Evolutionary conservation across 2,888 invertebrate genomes (phyloP), one percentile per base, ranked within the genome.

Genomic region (Pyrocoelia pectoralis): DNA sequence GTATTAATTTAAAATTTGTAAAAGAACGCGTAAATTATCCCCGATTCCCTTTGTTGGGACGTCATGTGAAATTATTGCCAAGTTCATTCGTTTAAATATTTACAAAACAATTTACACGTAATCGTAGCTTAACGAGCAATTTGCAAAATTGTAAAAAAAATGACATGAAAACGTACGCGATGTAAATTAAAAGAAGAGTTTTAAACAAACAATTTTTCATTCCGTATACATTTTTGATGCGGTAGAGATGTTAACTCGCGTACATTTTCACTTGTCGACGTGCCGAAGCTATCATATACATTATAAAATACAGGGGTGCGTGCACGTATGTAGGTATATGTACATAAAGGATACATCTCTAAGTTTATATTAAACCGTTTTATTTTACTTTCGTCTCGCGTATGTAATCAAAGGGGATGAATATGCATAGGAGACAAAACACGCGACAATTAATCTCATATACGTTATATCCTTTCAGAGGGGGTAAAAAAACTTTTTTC

Each of bases 231-330:
- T 33, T n/a, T 33, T 33, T 33, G n/a, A 33, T 33, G 33, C 10
- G 33, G 33, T 33, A 3, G 33, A 2, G 33, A 33, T 33, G 33
- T 33, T 33, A 33, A 33, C 10, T 33, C n/a, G 33, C 33, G 8
- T n/a, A 33, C 33, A 33, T 33, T 33, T 33, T n/a, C 33, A 33
- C 33, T 33, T 33, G 33, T 33, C 33, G 33, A 33, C 33, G 33
- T 33, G 33, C 33, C 2, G 33, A 33, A 10, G 10, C n/a, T 8
- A 33, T 33, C 9, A 33, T 33, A 33, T 33, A 33, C 33, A 33
- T 33, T 33, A 33, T 33, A n/a, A 33, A 33, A 33, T 33, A n/a
- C 10, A 6, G n/a, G n/a, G 9, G 2, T n/a, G 33, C 8, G n/a
- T n/a, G 33, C 33, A n/a, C n/a, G 33, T 33, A n/a, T 24, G 33